Conservation (phyloP, 2,888 invertebrate species). For the Torymus tubicola region DNA sequence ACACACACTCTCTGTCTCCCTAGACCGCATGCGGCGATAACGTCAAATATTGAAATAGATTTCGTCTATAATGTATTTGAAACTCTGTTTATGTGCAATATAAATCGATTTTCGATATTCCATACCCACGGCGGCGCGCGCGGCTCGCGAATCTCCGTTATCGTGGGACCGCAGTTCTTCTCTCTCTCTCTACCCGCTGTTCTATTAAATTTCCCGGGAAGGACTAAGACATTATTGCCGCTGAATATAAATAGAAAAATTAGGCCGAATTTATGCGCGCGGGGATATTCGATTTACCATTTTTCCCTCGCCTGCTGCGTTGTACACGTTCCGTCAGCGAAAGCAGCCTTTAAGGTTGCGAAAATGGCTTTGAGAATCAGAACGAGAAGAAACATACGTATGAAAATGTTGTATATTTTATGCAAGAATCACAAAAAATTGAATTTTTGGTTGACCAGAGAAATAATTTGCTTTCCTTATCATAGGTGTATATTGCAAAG, state of each 20-base stretch:
- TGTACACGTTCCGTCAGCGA: no score
- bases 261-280: background rate
- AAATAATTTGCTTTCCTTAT: no score
- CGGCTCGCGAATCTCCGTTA: slow-evolving; percentile 27
- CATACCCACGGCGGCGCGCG: slow-evolving; percentile 1
- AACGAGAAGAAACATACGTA: no score
- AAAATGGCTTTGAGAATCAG: no score
- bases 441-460: no score
- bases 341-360: no score
- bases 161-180: slow-evolving; percentile 28
- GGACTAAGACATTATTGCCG: slow-evolving; percentile 7
- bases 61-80: slow-evolving; percentile 28
- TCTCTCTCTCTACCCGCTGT: background rate
- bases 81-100: slow-evolving; percentile 44
- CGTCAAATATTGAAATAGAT: slow-evolving; percentile 42
- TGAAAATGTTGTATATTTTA: no score
- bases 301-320: no score
- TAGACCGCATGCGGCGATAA: slow-evolving; percentile 16
- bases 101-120: slow-evolving; percentile 55
- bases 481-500: no score
- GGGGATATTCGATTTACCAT: no score
- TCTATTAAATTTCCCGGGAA: slow-evolving; percentile 41
- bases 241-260: slow-evolving; percentile 33
- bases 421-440: no score
- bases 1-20: no score